phyloP scores from a whole-genome alignment of 2,797 vertebrate genomes.

The Chaunax sp. region DNA sequence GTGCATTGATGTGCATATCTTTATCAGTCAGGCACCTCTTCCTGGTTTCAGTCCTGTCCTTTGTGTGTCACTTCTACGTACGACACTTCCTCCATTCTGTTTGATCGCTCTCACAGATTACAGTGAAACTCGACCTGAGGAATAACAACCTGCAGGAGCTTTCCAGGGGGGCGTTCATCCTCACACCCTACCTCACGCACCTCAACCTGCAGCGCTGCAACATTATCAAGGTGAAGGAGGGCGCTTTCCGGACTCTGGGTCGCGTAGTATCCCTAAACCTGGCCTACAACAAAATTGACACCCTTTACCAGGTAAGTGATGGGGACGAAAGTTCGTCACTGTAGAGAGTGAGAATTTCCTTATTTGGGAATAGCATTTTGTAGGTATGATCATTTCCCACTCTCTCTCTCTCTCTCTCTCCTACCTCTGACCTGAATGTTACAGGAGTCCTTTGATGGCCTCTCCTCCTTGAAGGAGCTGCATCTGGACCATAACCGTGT shows the following conservation, averaged over 20 bases:
- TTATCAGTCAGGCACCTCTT: not conserved
- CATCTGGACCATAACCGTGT: constrained; percentile 86
- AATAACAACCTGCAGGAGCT: constrained; percentile 85
- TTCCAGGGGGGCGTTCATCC: constrained; percentile 77
- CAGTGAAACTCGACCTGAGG: constrained; percentile 87
- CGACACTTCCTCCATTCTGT: not conserved
- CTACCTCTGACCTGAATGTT: not conserved
- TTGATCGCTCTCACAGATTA: constrained; percentile 77
- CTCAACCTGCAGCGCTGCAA: constrained; percentile 88
- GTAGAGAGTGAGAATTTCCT: not conserved
- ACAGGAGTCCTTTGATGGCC: constrained; percentile 90
- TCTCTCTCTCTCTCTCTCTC: not conserved
- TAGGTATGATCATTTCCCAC: not conserved
- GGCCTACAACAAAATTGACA: constrained; percentile 86
- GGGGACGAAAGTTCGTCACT: not conserved
- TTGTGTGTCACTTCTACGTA: not conserved
- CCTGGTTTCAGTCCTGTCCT: not conserved
- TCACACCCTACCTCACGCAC: constrained; percentile 87
- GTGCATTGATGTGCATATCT: no score
- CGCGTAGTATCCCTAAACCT: constrained; percentile 89
- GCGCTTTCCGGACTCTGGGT: constrained; percentile 89
- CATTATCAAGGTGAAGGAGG: constrained; percentile 86
- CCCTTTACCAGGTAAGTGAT: constrained; percentile 86
- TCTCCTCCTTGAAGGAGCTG: constrained; percentile 89
- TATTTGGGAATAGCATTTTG: not conserved